Evolutionary conservation across 2,113 vertebrate species (phyloP), one percentile per base, ranked within the genome.

Genomic region (Gobius niger): DNA sequence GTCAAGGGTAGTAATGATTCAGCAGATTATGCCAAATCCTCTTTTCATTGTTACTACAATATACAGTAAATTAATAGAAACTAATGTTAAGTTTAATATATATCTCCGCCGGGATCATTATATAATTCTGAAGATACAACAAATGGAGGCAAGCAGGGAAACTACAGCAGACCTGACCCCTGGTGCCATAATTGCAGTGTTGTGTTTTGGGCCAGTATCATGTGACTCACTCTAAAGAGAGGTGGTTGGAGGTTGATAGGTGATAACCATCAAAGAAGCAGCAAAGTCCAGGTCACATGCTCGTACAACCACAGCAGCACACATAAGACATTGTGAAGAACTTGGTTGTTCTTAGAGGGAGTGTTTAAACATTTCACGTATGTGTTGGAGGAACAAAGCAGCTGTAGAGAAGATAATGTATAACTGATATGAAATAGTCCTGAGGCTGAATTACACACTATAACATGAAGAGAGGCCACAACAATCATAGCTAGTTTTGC

Each of bases 221-320:
- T 42, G 57, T 60, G 57, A 24, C 16, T 54, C 12, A 54, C 10
- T 5, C 24, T 44, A 44, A 60, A 15, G 40, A 60, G 34, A 60
- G 57, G 15, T 60, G 15, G 40, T 56, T 19, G 19, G 40, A 4
- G 40, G 40, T 16, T 60, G 18, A 44, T 44, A 60, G 57, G 57
- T 60, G 57, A 60, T 60, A 60, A 16, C 40, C 9, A 60, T 60
- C 57, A 60, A 44, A 60, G 57, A 60, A 15, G 14, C 57, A 42
- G 57, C 34, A 13, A 60, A 9, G 9, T 60, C 34, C 40, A 60
- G 57, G 57, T 60, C 57, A 60, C 57, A 60, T 60, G 57, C 13
- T 59, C 24, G 42, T 60, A 60, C 57, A 60, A 60, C 57, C 4
- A 60, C 14, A 9, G 0, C 5, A 57, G 34, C 14, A 59, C 40